Base-by-base conservation (phyloP, 2,797 vertebrate genomes). In the Poliocrania exsul region DNA sequence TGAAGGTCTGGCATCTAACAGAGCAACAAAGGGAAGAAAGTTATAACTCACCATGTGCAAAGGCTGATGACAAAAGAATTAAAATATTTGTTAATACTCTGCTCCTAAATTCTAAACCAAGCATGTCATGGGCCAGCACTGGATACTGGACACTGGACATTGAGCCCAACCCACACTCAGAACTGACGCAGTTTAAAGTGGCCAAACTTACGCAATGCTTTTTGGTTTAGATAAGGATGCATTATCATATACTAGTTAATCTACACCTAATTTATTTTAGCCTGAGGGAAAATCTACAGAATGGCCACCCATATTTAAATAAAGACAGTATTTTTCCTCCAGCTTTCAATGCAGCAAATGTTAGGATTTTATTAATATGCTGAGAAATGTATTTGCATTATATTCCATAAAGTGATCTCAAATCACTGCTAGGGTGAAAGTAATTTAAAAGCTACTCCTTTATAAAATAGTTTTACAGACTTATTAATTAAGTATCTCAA, bases 401-500 rank as follows among this genome's bases (percentile, higher is more conserved):
- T 92, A 82, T 85, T 92, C 67, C 26, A 82, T 80, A 84, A 92
- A 94, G 61, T 71, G 51, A 93, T 92, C 37, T 54, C 87, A 91
- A 91, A 75, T 92, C 90, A 92, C 78, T 57, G 23, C 14, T 57
- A 81, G 54, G 58, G 29, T 79, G 49, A 95, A 92, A 93, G 67
- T 83, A 88, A 95, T 95, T 96, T 93, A 87, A 96, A 97, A 95
- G 80, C 54, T 90, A 72, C 79, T 79, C 60, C 80, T 93, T 95
- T 70, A 77, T 88, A 80, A 84, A 96, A 91, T 79, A 97, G 64
- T 94, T 94, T 92, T 96, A 91, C 58, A 86, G 92, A 95, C 65
- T 95, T 95, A 95, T 91, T 96, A 95, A 96, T 97, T 97, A 96
- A 81, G 66, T 82, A 81, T 81, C 78, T 91, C 57, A 70, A 10